Evolutionary conservation across 2,113 vertebrate species (phyloP).

Genomic region (Boulengeromyrus knoepffleri): DNA sequence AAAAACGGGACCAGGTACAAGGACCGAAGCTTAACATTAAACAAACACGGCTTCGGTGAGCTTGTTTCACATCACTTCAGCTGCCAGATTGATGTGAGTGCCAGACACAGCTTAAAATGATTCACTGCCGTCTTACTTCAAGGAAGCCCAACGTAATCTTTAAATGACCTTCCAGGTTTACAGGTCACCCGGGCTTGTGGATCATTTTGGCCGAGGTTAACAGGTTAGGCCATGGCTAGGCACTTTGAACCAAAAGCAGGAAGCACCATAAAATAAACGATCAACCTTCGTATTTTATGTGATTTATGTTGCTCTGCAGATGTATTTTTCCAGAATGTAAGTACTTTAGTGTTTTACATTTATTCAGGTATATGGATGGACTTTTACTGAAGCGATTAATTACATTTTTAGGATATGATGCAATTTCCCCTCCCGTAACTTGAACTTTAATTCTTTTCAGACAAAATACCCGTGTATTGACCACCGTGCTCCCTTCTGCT

Average conservation of each 20-base stretch:
- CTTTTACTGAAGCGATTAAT: neutral
- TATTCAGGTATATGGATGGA: neutral
- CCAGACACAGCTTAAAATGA: neutral
- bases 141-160: neutral
- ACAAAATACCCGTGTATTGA: neutral
- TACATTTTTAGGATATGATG: neutral
- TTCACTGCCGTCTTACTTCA: neutral
- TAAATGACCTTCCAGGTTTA: neutral
- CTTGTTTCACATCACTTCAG: neutral
- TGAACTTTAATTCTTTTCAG: neutral
- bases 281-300: neutral
- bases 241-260: neutral
- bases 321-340: neutral
- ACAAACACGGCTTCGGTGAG: constrained; percentile 25
- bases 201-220: neutral
- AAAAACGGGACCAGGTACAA: constrained; percentile 44
- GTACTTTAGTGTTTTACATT: neutral
- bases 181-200: neutral
- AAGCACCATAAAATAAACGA: neutral
- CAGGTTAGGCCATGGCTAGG: neutral
- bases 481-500: neutral
- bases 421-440: neutral
- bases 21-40: constrained; percentile 35
- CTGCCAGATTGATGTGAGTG: neutral
- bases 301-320: neutral